Base-by-base conservation (phyloP, 2,113 vertebrate genomes). In the Cettia cetti region DNA sequence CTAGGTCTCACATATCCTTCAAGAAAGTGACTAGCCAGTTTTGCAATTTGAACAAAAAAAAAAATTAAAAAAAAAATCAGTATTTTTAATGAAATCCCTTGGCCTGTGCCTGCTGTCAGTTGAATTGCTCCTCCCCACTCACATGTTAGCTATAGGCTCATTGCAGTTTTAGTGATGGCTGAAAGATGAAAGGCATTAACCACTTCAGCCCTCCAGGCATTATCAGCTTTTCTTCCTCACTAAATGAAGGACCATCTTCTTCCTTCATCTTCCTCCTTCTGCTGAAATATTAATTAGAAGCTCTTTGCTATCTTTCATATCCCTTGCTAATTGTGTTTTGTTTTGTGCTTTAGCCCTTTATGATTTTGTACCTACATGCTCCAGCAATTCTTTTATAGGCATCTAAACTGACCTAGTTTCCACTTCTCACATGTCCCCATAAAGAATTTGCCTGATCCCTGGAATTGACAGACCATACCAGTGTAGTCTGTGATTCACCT, bases 211-310 rank as follows among this genome's bases (percentile, higher is more conserved):
- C 42, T 81, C 33, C 33, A 54, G 63, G n/a, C 16, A 18, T 39
- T 59, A 63, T 54, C 49, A 69, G 6, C 18, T 86, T 65, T 77
- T 10, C 54, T 70, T 92, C 61, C 54, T 69, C 63, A 49, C n/a
- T 69, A 76, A 61, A n/a, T n/a, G 45, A 37, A 88, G 63, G 45
- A 61, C 23, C 4, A 37, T 15, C 9, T 80, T 79, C 74, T 82
- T 82, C 31, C 75, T 69, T 80, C 45, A n/a, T 80, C 45, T 65
- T 94, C 61, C 33, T 91, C 31, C 57, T 26, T 87, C 70, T 93
- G 30, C 10, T 93, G 79, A 95, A 96, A 92, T 94, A 85, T 82
- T 92, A 61, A 72, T 76, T n/a, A n/a, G 61, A 69, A 64, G 16
- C 15, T 90, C 13, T 79, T 84, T 65, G 17, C 35, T 81, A 65